Conservation (phyloP, 2,888 invertebrate genomes). For the Torymus auratus region DNA sequence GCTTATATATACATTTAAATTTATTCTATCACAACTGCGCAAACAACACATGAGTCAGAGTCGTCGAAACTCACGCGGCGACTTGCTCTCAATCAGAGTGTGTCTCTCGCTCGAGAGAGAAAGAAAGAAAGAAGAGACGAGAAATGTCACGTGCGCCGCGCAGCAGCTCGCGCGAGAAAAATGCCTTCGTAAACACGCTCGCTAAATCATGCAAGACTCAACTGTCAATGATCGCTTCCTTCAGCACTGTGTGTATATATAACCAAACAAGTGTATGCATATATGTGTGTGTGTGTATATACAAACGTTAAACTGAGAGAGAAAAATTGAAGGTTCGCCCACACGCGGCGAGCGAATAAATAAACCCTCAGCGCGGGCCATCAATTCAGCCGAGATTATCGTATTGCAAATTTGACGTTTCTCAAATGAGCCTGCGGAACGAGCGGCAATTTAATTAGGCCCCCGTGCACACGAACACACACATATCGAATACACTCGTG, state of each 20-base stretch:
- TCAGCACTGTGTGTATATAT: background rate
- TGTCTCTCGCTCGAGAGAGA: no score
- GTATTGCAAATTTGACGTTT: conserved; percentile 18
- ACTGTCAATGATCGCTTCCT: conserved; percentile 7
- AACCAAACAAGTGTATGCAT: background rate
- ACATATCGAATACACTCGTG: no score
- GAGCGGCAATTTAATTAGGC: conserved; percentile 36
- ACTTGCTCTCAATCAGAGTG: no score
- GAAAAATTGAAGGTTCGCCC: conserved; percentile 10
- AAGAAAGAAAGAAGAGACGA: background rate
- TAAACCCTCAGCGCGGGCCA: background rate
- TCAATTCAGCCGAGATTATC: background rate
- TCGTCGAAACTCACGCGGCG: no score
- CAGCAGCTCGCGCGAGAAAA: background rate
- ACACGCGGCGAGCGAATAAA: background rate
- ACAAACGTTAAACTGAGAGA: background rate
- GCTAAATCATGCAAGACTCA: conserved; percentile 10
- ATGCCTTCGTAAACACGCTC: conserved; percentile 21
- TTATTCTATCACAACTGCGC: no score
- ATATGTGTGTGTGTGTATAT: no score
- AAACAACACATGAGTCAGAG: no score
- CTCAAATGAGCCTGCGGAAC: conserved; percentile 18
- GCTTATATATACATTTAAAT: no score
- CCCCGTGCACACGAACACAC: background rate
- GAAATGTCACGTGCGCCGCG: conserved; percentile 18